These are phyloP conservation scores for Xestia xanthographa DNA, from an alignment of 2,888 invertebrate species.

Conservation along the genomic window DNA sequence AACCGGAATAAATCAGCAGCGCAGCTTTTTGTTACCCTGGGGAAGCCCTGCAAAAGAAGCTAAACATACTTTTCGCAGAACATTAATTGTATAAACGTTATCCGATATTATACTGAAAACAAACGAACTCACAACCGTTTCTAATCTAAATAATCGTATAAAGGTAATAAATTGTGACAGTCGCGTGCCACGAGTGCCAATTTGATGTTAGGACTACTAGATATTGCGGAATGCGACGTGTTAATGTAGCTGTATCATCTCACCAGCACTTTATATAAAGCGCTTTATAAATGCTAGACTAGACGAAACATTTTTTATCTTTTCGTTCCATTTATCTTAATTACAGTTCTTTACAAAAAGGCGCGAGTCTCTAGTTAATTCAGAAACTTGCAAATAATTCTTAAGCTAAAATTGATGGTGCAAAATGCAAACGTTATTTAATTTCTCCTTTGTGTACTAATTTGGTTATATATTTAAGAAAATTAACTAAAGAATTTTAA, in stretches of 20 bases:
- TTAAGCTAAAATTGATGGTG: slow-evolving; percentile 26
- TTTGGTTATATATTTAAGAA: slow-evolving; percentile 46
- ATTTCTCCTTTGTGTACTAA: slow-evolving; percentile 40
- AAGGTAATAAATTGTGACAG: slow-evolving; percentile 32
- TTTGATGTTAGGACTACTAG: slow-evolving; percentile 52
- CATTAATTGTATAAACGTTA: slow-evolving; percentile 32
- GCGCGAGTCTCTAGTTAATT: slow-evolving; percentile 12
- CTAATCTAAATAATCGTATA: slow-evolving; percentile 45
- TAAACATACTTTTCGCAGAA: slow-evolving; percentile 29
- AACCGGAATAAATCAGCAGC: slow-evolving; percentile 25
- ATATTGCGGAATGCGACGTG: slow-evolving; percentile 37
- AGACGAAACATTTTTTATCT: slow-evolving; percentile 41
- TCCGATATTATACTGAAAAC: slow-evolving; percentile 32
- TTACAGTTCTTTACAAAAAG: slow-evolving; percentile 39
- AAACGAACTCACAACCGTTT: slow-evolving; percentile 44
- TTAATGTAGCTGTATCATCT: slow-evolving; percentile 36
- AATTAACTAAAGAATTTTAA: slow-evolving; percentile 44
- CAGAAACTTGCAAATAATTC: slow-evolving; percentile 32
- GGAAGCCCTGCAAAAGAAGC: slow-evolving; percentile 27
- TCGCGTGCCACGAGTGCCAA: slow-evolving; percentile 38
- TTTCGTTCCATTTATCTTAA: slow-evolving; percentile 56
- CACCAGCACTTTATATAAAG: slow-evolving; percentile 30
- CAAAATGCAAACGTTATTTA: slow-evolving; percentile 50
- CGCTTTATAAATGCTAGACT: slow-evolving; percentile 23
- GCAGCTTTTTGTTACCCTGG: slow-evolving; percentile 21